Base-by-base conservation (phyloP, 2,797 vertebrate species). In the Acropternis orthonyx region DNA sequence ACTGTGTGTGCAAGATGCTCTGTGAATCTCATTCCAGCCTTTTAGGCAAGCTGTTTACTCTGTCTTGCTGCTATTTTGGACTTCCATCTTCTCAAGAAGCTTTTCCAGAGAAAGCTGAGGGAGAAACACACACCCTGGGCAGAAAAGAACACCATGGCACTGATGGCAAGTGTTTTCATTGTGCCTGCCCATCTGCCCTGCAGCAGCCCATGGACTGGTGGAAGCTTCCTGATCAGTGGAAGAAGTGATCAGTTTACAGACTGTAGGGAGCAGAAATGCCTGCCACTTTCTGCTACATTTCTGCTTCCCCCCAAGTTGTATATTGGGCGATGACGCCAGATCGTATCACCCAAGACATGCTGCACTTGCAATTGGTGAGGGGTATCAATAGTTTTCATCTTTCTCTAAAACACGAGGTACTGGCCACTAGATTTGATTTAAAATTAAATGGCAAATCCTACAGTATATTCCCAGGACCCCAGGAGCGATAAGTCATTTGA, bases 401-500 rank as follows among this genome's bases (percentile, higher is more conserved):
- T 76, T 73, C 55, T 90, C 58, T 93, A 43, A 48, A 76, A 75
- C 2, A 9, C 0, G 17, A 84, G 46, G 28, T 62, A 65, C 49
- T 55, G 84, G 68, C n/a, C 49, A 30, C 89, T 93, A 44, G 83
- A 79, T 86, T 85, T 94, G 83, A 92, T 93, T 96, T 95, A 92
- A 56, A 93, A 46, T 93, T 75, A 95, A 90, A 82, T 82, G 78
- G 54, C 52, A 92, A 92, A 89, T 94, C 61, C 56, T 89, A 58
- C 63, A 77, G 85, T 85, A 68, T 93, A 90, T 96, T 96, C 74
- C 77, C 80, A 89, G 90, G 92, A 95, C 63, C 74, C 61, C 81
- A 74, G 67, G 65, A 94, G 77, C 74, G 77, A 85, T 95, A 95
- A 96, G 94, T 95, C 84, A 74, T 89, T 80, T 77, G 78, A 95